Conservation (phyloP, 1,140 invertebrate species). For the Thaumatotibia leucotreta region DNA sequence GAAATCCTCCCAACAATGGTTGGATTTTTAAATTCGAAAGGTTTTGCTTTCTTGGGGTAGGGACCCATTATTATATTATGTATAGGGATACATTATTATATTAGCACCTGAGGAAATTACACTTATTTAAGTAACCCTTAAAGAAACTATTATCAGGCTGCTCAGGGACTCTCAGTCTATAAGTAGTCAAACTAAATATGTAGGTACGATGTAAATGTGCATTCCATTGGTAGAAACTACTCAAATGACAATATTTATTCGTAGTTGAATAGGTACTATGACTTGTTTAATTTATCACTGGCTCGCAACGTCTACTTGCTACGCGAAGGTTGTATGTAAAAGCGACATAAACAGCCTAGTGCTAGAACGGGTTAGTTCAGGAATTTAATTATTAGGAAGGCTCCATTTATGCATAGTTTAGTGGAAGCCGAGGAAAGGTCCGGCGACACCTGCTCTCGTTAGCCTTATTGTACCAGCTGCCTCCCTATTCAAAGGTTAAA, state of each 20-base stretch:
- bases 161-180: too few species aligned
- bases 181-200: too few species aligned
- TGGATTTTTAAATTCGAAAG: too few species aligned
- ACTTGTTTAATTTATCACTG: background rate
- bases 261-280: background rate
- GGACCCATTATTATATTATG: too few species aligned
- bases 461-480: background rate
- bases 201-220: background rate
- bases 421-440: conserved; percentile 6
- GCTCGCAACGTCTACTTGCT: background rate
- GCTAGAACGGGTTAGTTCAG: background rate
- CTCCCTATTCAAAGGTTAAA: background rate
- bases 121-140: too few species aligned
- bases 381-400: conserved; percentile 8
- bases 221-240: background rate
- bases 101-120: too few species aligned
- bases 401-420: conserved; percentile 13
- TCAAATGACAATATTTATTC: background rate
- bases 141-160: too few species aligned
- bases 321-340: background rate
- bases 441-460: background rate
- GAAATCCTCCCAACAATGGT: too few species aligned
- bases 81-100: too few species aligned
- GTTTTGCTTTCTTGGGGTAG: too few species aligned
- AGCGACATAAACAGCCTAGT: background rate